Evolutionary conservation across 1,140 invertebrate species (phyloP), one percentile per base, ranked within the genome.

Genomic region (Calephelis virginiensis): DNA sequence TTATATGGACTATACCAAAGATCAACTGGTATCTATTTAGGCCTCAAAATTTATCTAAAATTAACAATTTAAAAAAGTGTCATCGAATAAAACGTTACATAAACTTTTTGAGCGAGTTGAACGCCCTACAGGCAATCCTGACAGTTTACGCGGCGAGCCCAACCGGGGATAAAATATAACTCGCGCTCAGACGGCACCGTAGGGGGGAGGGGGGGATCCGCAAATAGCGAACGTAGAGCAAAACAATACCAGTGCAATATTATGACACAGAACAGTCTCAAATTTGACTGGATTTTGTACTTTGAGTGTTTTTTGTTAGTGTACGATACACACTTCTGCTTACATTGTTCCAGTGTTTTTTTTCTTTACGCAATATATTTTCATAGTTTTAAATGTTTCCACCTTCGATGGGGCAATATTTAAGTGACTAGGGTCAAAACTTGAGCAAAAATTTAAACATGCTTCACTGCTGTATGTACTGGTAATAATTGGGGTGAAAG

Each of bases 231-330:
- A 73, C 81, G 81, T 82, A 72, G 87, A 86, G 79, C 85, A 88
- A 88, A 90, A 90, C 87, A 90, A 90, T 90, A 72, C 85, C 78
- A 75, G 76, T 81, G 86, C 86, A 82, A 88, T 89, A 86, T 87
- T 85, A 86, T 81, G 74, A 74, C 80, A 75, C 77, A 75, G 76
- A 78, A 75, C 81, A 78, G 68, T 73, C 72, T 56, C 74, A 74
- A 74, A 71, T 69, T 72, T 72, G 64, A 69, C 65, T 69, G 56
- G 56, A 50, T 63, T 62, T 64, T 60, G 47, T 38, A 53, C 56
- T 64, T 64, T 64, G 50, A 64, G 40, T 38, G 53, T 40, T 65
- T 53, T 56, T 65, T 53, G 49, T 65, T 65, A 65, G 56, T 53
- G 49, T 53, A n/a, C 40, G 10, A 50, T 53, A 65, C 53, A n/a